Evolutionary conservation across 2,888 invertebrate species (phyloP).

Genomic region (Laothoe populi): DNA sequence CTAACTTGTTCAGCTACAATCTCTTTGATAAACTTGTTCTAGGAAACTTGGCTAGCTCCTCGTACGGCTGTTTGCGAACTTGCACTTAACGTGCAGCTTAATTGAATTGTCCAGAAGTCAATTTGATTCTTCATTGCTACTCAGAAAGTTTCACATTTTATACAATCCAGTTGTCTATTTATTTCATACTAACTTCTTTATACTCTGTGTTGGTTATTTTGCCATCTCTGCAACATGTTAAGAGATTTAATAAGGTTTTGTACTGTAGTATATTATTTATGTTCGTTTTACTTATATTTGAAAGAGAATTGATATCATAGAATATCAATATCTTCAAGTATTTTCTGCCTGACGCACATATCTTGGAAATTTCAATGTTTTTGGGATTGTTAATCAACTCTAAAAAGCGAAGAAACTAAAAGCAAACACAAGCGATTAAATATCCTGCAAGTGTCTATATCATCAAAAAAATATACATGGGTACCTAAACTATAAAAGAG

Average conservation of each 20-base stretch:
- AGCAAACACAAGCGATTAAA: neutral
- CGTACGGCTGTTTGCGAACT: slow-evolving; percentile 76
- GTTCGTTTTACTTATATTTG: no score
- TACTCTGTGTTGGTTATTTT: neutral
- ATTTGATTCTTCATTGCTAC: slow-evolving; percentile 68
- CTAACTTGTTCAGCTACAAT: slow-evolving; percentile 72
- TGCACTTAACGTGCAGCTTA: slow-evolving; percentile 77
- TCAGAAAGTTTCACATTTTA: slow-evolving; percentile 34
- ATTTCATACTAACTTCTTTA: slow-evolving; percentile 19
- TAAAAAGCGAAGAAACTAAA: neutral
- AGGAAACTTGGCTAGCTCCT: slow-evolving; percentile 63
- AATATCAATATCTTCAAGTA: no score
- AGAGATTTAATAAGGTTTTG: neutral
- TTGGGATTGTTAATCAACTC: neutral
- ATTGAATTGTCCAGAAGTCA: slow-evolving; percentile 81
- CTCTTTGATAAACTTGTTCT: slow-evolving; percentile 67
- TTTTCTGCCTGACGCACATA: neutral
- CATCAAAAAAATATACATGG: neutral
- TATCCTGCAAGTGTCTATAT: neutral
- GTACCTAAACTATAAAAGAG: neutral
- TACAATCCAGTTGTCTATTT: slow-evolving; percentile 15
- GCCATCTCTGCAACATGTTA: neutral
- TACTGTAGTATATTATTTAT: neutral
- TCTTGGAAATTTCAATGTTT: neutral
- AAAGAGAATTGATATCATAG: no score